Evolutionary conservation across 2,113 vertebrate genomes (phyloP).

Genomic region (Leuciscus idus): DNA sequence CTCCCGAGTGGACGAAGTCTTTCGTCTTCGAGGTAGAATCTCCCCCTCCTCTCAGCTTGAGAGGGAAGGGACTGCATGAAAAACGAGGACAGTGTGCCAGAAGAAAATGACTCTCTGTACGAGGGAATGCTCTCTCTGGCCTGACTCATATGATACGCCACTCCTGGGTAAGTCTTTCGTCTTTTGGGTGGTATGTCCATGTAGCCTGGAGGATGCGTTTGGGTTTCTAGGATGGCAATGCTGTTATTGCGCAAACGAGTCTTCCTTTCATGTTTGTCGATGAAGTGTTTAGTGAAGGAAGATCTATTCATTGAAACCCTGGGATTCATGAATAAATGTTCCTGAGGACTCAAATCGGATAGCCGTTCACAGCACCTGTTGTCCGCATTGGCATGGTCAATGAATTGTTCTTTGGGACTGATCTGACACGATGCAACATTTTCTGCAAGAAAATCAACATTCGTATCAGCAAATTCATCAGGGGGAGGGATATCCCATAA

Average conservation of each 20-base stretch:
- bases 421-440: constrained; percentile 61
- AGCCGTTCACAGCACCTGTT: constrained; percentile 51
- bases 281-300: constrained; percentile 65
- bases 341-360: constrained; percentile 58
- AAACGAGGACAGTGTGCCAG: constrained; percentile 70
- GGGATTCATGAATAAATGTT: constrained; percentile 53
- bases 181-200: constrained; percentile 61
- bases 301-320: constrained; percentile 63
- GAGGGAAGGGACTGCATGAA: constrained; percentile 64
- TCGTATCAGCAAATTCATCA: constrained; percentile 70
- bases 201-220: constrained; percentile 33
- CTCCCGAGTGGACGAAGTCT: constrained; percentile 55
- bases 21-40: constrained; percentile 49
- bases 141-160: constrained; percentile 14
- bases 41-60: constrained; percentile 63
- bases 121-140: constrained; percentile 59
- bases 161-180: constrained; percentile 78
- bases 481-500: constrained; percentile 70
- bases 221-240: constrained; percentile 65
- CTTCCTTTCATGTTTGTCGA: constrained; percentile 61
- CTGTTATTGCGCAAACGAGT: constrained; percentile 69
- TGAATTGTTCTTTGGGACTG: constrained; percentile 52
- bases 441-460: constrained; percentile 63
- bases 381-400: constrained; percentile 21
- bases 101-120: constrained; percentile 70